Evolutionary conservation across 2,113 vertebrate genomes (phyloP), one percentile per base, ranked within the genome.

Genomic region (Anoura caudifer): DNA sequence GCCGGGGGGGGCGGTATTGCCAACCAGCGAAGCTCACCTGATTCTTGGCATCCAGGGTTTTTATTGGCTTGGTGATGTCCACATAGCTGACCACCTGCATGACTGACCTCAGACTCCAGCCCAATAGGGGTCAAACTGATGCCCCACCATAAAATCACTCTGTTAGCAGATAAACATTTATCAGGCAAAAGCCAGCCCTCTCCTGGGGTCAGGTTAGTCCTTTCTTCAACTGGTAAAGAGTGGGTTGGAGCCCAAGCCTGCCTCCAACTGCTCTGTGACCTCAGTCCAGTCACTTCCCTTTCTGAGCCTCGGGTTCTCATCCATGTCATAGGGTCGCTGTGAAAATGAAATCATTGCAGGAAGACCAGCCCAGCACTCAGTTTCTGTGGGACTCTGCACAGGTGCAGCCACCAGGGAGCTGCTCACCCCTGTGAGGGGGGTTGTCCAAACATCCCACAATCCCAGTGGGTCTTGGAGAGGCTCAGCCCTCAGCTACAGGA

Each of bases 1-100:
- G 12, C 17, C 0, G 43, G 54, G 33, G 13, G 14, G 10, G 0
- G 1, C 14, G 12, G 47, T 36, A n/a, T 20, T 52, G 38, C 61
- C 36, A 31, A 5, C 20, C 24, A 85, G 47, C 9, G 50, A 75
- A 20, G 61, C 31, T 36, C 22, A 36, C 50, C 38, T 45, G 38
- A 36, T 12, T 31, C 50, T 41, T 41, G n/a, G 80, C 3, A 24
- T 52, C 31, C 56, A 65, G 41, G n/a, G 38, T 4, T 67, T 33
- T 43, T n/a, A 43, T 7, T 59, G 36, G 36, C 50, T 65, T 4
- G 24, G 31, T 28, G 47, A 69, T 13, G 5, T 12, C 26, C 52
- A 61, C 22, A 26, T 1, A 65, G 22, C 17, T 16, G 45, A 15
- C 9, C 1, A 2, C 9, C 28, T 43, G 22, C 59, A 13, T 11